A percentile compares a stretch with the other conserved stretches of the same genome.
These are phyloP conservation scores for Volucella inflata DNA, from an alignment of 2,888 invertebrate species.

Conservation along the genomic window DNA sequence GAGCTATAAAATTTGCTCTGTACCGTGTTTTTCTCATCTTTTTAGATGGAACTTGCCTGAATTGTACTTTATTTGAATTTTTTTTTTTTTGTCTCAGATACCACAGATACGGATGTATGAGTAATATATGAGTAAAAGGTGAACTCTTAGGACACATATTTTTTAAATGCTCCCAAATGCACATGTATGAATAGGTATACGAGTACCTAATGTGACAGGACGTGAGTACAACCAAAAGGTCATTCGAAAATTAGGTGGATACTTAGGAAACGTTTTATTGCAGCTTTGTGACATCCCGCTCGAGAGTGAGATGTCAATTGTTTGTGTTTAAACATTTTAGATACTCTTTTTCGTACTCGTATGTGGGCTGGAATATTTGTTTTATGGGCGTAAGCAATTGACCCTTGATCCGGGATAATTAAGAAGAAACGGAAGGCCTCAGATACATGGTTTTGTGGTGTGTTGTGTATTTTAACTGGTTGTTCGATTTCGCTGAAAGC, in stretches of 20 bases:
- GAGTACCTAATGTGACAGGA: slow-evolving; percentile 33
- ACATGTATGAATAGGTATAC: slow-evolving; percentile 2
- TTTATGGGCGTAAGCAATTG: slow-evolving; percentile 69
- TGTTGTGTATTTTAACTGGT: slow-evolving; percentile 36
- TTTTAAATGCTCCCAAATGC: slow-evolving; percentile 72
- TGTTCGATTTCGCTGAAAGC: not conserved
- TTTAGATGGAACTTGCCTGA: slow-evolving; percentile 66
- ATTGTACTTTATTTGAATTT: slow-evolving; percentile 52
- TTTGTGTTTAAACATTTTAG: not conserved
- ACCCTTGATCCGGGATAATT: slow-evolving; percentile 58
- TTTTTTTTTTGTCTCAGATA: slow-evolving; percentile 32
- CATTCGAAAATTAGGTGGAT: slow-evolving; percentile 46
- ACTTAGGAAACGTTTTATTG: slow-evolving; percentile 58
- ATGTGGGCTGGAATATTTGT: slow-evolving; percentile 52
- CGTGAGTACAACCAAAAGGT: slow-evolving; percentile 60
- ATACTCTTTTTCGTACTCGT: not conserved
- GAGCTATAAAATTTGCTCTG: slow-evolving; percentile 57
- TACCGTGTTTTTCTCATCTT: slow-evolving; percentile 54
- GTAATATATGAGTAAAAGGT: not conserved
- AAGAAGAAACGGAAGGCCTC: slow-evolving; percentile 13
- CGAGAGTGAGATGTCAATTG: slow-evolving; percentile 36
- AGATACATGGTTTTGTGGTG: slow-evolving; percentile 33
- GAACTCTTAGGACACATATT: slow-evolving; percentile 42
- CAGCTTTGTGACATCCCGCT: slow-evolving; percentile 20
- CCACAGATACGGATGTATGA: slow-evolving; percentile 14